Evolutionary conservation across 2,888 invertebrate genomes (phyloP).

Genomic region (Thereva unica): DNA sequence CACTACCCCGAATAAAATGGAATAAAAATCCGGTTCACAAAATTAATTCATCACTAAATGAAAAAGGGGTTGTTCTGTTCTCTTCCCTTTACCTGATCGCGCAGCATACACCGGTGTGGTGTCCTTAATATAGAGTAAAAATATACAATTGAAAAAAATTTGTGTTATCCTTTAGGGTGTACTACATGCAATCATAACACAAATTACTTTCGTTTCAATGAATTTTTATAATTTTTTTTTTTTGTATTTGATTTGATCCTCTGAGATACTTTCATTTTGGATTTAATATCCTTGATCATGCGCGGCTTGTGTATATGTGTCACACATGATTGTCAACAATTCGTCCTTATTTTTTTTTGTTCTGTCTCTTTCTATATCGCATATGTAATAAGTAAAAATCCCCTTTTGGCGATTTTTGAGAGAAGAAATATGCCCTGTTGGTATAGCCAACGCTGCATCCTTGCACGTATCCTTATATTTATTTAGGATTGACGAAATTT

Average conservation of each 20-base stretch:
- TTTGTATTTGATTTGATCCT: too few relatives aligned
- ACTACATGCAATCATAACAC: conserved; percentile 24
- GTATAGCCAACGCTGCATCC: background rate
- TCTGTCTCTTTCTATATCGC: background rate
- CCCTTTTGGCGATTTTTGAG: background rate
- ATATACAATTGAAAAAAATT: background rate
- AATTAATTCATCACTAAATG: too few relatives aligned
- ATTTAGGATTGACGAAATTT: conserved; percentile 15
- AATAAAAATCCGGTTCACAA: too few relatives aligned
- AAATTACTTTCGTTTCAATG: conserved; percentile 36
- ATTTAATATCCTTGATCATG: conserved; percentile 9
- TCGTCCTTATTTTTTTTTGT: conserved; percentile 11
- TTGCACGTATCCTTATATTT: conserved; percentile 18
- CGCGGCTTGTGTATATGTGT: conserved; percentile 7
- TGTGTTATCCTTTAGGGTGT: background rate
- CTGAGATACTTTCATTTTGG: conserved; percentile 19
- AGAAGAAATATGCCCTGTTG: background rate
- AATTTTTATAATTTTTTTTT: conserved; percentile 29
- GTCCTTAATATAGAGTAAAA: background rate
- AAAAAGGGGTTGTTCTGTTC: too few relatives aligned
- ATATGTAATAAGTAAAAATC: background rate
- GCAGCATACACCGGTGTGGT: conserved; percentile 20
- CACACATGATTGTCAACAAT: conserved; percentile 11
- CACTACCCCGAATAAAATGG: too few relatives aligned
- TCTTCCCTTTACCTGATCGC: conserved; percentile 2